Base-by-base conservation (phyloP, 2,888 invertebrate species). In the Andrena hattorfiana region DNA sequence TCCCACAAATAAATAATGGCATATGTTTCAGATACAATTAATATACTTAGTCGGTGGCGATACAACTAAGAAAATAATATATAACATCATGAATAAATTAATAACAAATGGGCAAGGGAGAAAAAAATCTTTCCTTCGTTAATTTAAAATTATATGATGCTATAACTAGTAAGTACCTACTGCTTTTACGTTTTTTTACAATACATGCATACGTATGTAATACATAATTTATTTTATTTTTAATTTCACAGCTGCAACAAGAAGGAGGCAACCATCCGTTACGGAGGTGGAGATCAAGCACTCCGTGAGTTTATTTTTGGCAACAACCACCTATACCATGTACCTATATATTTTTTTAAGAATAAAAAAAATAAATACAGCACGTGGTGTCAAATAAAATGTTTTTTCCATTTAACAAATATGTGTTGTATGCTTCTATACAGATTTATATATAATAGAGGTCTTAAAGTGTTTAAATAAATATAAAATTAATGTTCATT, bases 71-170 rank as follows among this genome's bases (percentile, higher is more conserved):
- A 59, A 30, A 59, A 77, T 70, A 1, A 70, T 77, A 8, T 77
- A 48, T 64, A 77, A 77, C 20, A 77, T 77, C 20, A 6, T 77
- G 1, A n/a, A 42, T 1, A 77, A 77, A 71, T 1, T 63, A 26
- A 1, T 77, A 26, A 70, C 59, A 8, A 69, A 70, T 56, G 77
- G 67, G 13, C 77, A 72, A 49, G 77, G 71, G n/a, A 35, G 54
- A 20, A 77, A 72, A 60, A 71, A 20, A 77, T 60, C 60, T 71
- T 77, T 42, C 77, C 0, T 66, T 77, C 1, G 26, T 71, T n/a
- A 30, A 71, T 26, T 71, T 71, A 49, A 77, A 66, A 66, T 26
- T 77, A 28, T 77, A 77, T 59, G 51, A 60, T 70, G 77, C 71
- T 35, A 51, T 71, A 64, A 71, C n/a, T 64, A 64, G 71, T 77